Percentiles rank a stretch among this genome's conserved stretches.
Conservation (phyloP, 2,797 vertebrate genomes). For the Pipistrellus nathusii region DNA sequence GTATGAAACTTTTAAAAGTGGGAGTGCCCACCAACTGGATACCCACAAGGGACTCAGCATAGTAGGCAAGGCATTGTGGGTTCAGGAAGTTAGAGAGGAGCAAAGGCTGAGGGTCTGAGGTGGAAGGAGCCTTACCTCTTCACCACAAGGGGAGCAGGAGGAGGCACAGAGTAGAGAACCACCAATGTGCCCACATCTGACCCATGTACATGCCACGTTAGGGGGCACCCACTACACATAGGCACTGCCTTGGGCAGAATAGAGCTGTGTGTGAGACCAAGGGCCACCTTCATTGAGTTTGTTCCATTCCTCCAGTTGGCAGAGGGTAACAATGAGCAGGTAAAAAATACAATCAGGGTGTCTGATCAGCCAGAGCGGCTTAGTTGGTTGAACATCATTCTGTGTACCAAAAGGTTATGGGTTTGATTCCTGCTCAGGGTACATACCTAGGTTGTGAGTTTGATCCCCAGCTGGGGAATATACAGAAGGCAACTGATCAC, state of each 20-base stretch:
- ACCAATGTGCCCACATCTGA: neutral
- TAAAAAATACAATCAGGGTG: neutral
- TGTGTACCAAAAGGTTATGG: neutral
- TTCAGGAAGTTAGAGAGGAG: neutral
- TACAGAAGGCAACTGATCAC: neutral
- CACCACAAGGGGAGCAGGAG: neutral
- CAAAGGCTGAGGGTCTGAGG: neutral
- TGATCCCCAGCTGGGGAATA: neutral
- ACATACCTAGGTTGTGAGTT: neutral
- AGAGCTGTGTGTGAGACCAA: neutral
- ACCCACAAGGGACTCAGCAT: accelerated
- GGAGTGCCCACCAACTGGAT: neutral
- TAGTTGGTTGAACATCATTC: neutral
- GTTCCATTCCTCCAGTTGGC: too few species aligned
- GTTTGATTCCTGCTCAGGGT: neutral
- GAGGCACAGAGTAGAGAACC: too few species aligned
- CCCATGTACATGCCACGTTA: accelerated
- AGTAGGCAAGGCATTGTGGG: neutral
- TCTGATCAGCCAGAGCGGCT: neutral
- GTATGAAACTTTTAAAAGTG: neutral
- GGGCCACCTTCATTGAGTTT: neutral
- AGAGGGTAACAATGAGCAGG: neutral
- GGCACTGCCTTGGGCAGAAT: neutral
- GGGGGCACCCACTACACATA: neutral
- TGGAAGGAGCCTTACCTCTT: neutral